Conservation (phyloP, 2,888 invertebrate species). For the Melinaea marsaeus region DNA sequence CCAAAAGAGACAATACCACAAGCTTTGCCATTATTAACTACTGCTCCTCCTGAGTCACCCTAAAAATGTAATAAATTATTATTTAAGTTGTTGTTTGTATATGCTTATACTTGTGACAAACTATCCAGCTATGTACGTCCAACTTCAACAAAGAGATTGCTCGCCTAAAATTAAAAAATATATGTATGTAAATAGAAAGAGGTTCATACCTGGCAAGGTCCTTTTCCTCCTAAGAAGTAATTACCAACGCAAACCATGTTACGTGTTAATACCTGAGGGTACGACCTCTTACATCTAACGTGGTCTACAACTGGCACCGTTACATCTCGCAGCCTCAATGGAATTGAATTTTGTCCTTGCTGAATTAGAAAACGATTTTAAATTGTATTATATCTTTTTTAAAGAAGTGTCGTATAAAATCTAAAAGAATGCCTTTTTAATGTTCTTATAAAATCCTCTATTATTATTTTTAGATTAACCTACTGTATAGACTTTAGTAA, state of each 20-base stretch:
- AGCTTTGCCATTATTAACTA: constrained; percentile 52
- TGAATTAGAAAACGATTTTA: constrained; percentile 32
- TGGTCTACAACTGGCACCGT: constrained; percentile 55
- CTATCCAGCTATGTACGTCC: neutral
- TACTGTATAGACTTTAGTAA: too few relatives aligned
- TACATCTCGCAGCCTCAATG: constrained; percentile 60
- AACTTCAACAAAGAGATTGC: too few relatives aligned
- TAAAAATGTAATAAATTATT: constrained; percentile 25
- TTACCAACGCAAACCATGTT: too few relatives aligned
- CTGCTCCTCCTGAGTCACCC: constrained; percentile 64
- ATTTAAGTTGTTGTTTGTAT: too few relatives aligned
- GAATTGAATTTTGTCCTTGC: constrained; percentile 61
- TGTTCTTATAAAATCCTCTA: too few relatives aligned
- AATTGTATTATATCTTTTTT: neutral
- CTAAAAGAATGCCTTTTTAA: too few relatives aligned
- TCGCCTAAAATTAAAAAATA: neutral
- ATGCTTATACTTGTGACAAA: too few relatives aligned
- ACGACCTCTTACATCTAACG: constrained; percentile 43
- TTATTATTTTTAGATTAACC: too few relatives aligned
- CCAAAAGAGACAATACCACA: too few relatives aligned
- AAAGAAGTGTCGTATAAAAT: too few relatives aligned
- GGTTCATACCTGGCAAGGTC: too few relatives aligned
- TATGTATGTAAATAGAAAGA: neutral
- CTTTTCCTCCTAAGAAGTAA: too few relatives aligned
- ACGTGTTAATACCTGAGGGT: constrained; percentile 46